Base-by-base conservation (phyloP, 2,113 vertebrate species). In the Boulengeromyrus knoepffleri region DNA sequence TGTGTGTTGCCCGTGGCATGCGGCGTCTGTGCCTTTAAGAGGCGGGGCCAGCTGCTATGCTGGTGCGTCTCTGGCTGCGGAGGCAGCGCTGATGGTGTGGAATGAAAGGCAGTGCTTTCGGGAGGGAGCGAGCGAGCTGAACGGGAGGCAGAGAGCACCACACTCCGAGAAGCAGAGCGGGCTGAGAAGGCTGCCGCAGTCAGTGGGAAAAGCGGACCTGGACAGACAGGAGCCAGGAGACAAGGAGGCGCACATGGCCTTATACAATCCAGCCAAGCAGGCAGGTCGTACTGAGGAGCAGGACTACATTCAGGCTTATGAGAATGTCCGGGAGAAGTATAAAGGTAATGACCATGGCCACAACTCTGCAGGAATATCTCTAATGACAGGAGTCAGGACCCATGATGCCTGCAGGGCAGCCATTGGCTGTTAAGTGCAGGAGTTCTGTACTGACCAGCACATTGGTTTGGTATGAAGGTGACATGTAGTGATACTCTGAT, bases 301-400 rank as follows among this genome's bases (percentile, higher is more conserved):
- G 95, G 97, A 98, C 95, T 98, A 97, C 93, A 93, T 98, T 92
- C 97, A 97, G 91, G 97, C 97, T 52, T 98, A 98, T 89, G 97
- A 98, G 93, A 97, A 97, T 88, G 97, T 98, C 94, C 93, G 97
- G 89, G 97, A 98, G 95, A 97, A 96, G 93, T 98, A 98, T 92
- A 98, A 97, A 98, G 97, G 97, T 98, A 96, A 94, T 27, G 8
- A 24, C 89, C 19, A 86, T 86, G 84, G 42, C 45, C 45, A 6
- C 21, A 86, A 47, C 46, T 86, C 3, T n/a, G 45, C 15, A 24
- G 24, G n/a, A 47, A 86, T 49, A 47, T 87, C 85, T 56, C 19
- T 87, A 42, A 87, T 53, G 85, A 56, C 27, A 36, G n/a, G 49
- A n/a, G 31, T 80, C 74, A 87, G 85, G 27, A 56, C 83, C 45